Conservation (phyloP, 2,888 invertebrate genomes). For the Crioceris asparagi region DNA sequence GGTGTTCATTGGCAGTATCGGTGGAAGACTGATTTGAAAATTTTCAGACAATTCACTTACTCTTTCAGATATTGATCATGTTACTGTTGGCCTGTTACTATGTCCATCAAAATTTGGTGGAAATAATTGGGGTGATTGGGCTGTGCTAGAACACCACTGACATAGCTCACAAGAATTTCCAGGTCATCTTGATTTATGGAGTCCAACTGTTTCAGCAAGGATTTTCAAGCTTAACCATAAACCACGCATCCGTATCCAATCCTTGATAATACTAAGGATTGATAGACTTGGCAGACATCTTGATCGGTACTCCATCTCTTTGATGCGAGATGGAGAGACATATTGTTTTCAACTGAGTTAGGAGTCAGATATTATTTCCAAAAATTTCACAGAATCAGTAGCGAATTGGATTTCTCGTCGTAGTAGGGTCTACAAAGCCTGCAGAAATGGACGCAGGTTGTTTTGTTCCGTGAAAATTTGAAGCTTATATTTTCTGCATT, state of each 20-base stretch:
- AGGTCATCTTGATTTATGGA: conserved; percentile 1
- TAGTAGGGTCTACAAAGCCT: no score
- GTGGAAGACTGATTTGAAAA: not conserved
- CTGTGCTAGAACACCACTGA: not conserved
- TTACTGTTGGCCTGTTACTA: not conserved
- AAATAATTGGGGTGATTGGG: not conserved
- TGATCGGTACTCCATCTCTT: conserved; percentile 7
- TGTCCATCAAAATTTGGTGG: not conserved
- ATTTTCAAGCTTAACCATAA: conserved; percentile 3
- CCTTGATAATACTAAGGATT: conserved; percentile 1
- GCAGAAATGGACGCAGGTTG: no score
- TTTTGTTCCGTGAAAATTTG: conserved; percentile 1
- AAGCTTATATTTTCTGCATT: conserved; percentile 2
- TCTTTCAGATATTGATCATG: not conserved
- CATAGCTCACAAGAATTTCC: not conserved
- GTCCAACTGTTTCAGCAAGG: not conserved
- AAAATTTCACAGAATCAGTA: conserved; percentile 2
- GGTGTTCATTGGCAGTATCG: not conserved
- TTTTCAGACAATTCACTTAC: not conserved
- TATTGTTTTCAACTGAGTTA: no score
- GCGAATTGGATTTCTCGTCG: conserved; percentile 1
- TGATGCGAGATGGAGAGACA: no score
- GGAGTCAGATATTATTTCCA: no score
- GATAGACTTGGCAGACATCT: conserved; percentile 1
- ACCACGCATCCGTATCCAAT: conserved; percentile 6